A percentile compares a stretch with the other conserved stretches of the same genome.
Evolutionary conservation across 2,888 invertebrate species (phyloP).

Genomic region (Mimas tiliae): DNA sequence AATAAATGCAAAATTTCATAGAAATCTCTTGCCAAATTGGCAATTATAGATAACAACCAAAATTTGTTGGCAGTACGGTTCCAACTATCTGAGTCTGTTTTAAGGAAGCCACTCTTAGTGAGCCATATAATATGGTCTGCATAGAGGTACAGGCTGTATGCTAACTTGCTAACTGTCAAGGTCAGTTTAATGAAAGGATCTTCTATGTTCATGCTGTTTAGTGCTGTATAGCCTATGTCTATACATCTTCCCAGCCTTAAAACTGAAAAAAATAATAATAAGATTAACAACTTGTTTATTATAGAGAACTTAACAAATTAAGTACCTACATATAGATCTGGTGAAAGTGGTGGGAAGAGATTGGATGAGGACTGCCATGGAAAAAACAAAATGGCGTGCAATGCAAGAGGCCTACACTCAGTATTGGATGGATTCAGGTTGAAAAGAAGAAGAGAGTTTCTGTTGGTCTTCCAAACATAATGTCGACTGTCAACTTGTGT

Average conservation of each 20-base stretch:
- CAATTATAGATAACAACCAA: slow-evolving; percentile 92
- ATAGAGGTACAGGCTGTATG: slow-evolving; percentile 91
- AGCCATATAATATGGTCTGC: slow-evolving; percentile 96
- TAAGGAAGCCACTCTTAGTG: slow-evolving; percentile 88
- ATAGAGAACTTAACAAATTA: too few relatives aligned
- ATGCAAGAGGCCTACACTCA: too few relatives aligned
- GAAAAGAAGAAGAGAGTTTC: too few relatives aligned
- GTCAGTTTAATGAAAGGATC: slow-evolving; percentile 89
- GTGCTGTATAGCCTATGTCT: slow-evolving; percentile 90
- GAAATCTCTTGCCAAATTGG: slow-evolving; percentile 92
- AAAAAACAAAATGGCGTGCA: too few relatives aligned
- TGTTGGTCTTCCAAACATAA: too few relatives aligned
- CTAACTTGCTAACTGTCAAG: slow-evolving; percentile 91
- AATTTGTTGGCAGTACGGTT: slow-evolving; percentile 89
- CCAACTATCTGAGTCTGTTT: slow-evolving; percentile 91
- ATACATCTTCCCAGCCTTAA: slow-evolving; percentile 93
- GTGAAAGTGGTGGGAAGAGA: too few relatives aligned
- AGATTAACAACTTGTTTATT: too few relatives aligned
- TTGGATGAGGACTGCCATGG: too few relatives aligned
- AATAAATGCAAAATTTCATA: slow-evolving; percentile 91
- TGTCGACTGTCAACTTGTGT: too few relatives aligned
- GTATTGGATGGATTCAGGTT: too few relatives aligned
- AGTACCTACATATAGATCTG: too few relatives aligned
- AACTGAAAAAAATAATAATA: slow-evolving; percentile 84
- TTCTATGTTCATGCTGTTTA: slow-evolving; percentile 89